Base-by-base conservation (phyloP, 2,113 vertebrate genomes). In the Podarcis muralis region DNA sequence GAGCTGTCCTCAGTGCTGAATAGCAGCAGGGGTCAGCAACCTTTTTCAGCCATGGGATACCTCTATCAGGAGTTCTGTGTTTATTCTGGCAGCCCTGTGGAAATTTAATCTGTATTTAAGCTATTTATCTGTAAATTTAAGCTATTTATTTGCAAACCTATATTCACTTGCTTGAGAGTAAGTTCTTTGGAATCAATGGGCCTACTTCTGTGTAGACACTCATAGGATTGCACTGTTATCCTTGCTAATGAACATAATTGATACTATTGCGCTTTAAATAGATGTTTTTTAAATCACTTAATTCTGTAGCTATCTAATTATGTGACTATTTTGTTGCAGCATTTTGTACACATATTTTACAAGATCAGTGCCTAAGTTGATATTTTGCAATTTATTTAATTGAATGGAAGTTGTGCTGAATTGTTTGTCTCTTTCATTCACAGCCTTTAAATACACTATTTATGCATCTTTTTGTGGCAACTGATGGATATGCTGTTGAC, bases 401-500 rank as follows among this genome's bases (percentile, higher is more conserved):
- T 78, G 37, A 77, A 83, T 76, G 40, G 57, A 71, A 37, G 48
- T 75, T 75, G n/a, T 48, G 5, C 88, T 59, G 76, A 57, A 25
- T 57, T 80, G 82, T 82, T 69, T 15, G 0, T 15, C 32, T 92
- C 22, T 57, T 94, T 12, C 0, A 72, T 75, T 84, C 27, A 62
- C 93, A 99, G 99, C 97, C 99, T 32, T 85, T 98, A 93, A 99
- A 99, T 93, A 98, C 98, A 0, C 94, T 99, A 68, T 99, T 99
- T 92, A 68, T 99, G 94, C 98, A 98, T 92, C 97, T 99, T 32
- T 98, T 98, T 75, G 98, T 99, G 96, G 96, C 98, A 0, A 95
- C 97, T 92, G 87, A 96, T 0, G 92, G 94, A 69, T 97, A 96
- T n/a, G 90, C 95, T 1, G 11, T 88, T 12, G 95, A 93, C 23